Conservation (phyloP, 2,797 vertebrate genomes). For the Takifugu rubripes region DNA sequence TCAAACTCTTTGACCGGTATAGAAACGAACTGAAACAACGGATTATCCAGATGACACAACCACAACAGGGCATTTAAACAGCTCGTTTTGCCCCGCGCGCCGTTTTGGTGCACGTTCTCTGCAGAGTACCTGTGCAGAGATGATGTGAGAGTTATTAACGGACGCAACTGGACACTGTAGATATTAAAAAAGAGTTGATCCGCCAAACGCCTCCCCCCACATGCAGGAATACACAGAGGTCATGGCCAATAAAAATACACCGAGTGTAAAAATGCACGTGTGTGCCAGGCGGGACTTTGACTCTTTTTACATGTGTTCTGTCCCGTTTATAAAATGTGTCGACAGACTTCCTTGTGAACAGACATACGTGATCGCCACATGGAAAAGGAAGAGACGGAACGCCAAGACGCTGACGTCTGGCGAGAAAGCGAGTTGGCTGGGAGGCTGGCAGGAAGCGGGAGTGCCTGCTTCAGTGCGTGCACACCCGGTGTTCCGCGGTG, state of each 20-base stretch:
- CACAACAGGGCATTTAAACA: not conserved
- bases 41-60: no score
- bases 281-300: conserved; percentile 21
- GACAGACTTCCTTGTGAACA: conserved; percentile 58
- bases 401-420: conserved; percentile 65
- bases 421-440: conserved; percentile 60
- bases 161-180: conserved; percentile 11
- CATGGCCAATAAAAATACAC: conserved; percentile 10
- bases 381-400: conserved; percentile 56
- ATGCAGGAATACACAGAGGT: conserved; percentile 8
- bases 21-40: not conserved
- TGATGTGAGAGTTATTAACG: not conserved
- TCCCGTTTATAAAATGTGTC: conserved; percentile 38
- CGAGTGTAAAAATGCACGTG: conserved; percentile 5
- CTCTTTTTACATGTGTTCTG: conserved; percentile 38
- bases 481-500: conserved; percentile 41
- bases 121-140: conserved; percentile 1
- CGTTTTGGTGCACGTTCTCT: not conserved
- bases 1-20: no score
- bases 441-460: conserved; percentile 55
- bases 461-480: conserved; percentile 53
- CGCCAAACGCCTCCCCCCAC: conserved; percentile 22
- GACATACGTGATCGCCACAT: conserved; percentile 71
- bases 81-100: conserved; percentile 5
- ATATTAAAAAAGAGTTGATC: conserved; percentile 35